Conservation (phyloP, 2,888 invertebrate species). For the Teinopalpus imperialis region DNA sequence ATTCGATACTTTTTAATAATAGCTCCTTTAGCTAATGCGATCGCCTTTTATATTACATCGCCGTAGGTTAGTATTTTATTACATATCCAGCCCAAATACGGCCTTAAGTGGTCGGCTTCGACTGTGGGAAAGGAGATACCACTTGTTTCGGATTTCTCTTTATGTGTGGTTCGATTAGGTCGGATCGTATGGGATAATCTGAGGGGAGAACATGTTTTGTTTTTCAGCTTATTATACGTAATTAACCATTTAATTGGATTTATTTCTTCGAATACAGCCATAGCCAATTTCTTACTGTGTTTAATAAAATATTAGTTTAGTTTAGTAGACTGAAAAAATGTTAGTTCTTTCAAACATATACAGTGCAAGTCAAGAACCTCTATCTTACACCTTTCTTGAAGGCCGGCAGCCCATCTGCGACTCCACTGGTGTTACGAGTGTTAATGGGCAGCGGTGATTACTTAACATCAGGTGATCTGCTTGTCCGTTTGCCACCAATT, state of each 20-base stretch:
- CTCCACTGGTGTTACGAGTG: too few species aligned
- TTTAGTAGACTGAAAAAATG: too few species aligned
- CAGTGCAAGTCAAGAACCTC: too few species aligned
- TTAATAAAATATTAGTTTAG: too few species aligned
- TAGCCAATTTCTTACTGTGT: too few species aligned
- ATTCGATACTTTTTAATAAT: constrained; percentile 82
- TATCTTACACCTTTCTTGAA: too few species aligned
- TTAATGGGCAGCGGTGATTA: too few species aligned
- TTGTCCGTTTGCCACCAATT: too few species aligned
- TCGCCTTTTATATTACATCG: constrained; percentile 72
- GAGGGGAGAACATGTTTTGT: constrained; percentile 14
- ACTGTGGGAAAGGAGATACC: constrained; percentile 54
- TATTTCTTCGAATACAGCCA: too few species aligned
- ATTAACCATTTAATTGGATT: constrained; percentile 10
- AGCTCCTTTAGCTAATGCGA: constrained; percentile 80
- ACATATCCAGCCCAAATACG: constrained; percentile 65
- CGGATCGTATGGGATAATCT: constrained; percentile 49
- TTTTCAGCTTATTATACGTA: constrained; percentile 2
- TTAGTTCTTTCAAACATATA: too few species aligned
- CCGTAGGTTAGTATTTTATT: constrained; percentile 74
- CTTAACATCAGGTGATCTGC: too few species aligned
- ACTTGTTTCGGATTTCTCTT: constrained; percentile 55
- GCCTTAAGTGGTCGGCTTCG: constrained; percentile 54
- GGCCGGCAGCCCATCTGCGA: too few species aligned
- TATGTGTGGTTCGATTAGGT: constrained; percentile 37